Conservation (phyloP, 1,140 invertebrate species). For the Brachystomella parvula region DNA sequence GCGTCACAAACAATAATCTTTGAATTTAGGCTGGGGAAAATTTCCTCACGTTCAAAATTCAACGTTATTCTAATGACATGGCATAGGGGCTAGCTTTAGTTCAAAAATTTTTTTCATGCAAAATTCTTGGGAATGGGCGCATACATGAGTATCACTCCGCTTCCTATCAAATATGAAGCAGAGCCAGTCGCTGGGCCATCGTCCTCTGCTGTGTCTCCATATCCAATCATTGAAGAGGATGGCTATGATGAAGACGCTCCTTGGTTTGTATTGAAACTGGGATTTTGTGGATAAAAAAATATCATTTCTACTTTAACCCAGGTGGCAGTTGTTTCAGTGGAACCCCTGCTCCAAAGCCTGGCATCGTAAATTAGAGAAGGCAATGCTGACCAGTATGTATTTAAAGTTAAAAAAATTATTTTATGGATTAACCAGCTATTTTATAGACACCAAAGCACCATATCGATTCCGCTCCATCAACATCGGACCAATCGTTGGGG, state of each 20-base stretch:
- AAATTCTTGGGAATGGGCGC: background rate
- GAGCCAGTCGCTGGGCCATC: background rate
- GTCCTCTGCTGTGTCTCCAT: background rate
- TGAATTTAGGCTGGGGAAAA: no score
- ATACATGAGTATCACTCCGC: background rate
- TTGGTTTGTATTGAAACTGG: background rate
- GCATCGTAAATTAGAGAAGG: background rate
- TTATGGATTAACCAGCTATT: background rate
- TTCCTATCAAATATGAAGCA: background rate
- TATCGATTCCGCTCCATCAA: conserved; percentile 74
- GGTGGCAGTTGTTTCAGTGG: conserved; percentile 5
- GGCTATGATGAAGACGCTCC: background rate
- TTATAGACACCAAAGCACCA: conserved; percentile 55
- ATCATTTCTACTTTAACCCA: background rate
- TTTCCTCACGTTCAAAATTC: no score
- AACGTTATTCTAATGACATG: no score
- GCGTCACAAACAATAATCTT: no score
- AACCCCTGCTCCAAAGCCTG: background rate
- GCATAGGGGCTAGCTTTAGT: no score
- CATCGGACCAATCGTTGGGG: conserved; percentile 66
- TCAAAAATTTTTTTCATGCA: background rate
- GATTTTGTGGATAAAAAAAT: background rate
- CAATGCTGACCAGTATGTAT: background rate
- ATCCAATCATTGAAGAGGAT: background rate
- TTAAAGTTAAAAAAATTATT: background rate